These are phyloP conservation scores for Pectinophora gossypiella DNA, from an alignment of 1,140 invertebrate genomes.

Conservation along the genomic window DNA sequence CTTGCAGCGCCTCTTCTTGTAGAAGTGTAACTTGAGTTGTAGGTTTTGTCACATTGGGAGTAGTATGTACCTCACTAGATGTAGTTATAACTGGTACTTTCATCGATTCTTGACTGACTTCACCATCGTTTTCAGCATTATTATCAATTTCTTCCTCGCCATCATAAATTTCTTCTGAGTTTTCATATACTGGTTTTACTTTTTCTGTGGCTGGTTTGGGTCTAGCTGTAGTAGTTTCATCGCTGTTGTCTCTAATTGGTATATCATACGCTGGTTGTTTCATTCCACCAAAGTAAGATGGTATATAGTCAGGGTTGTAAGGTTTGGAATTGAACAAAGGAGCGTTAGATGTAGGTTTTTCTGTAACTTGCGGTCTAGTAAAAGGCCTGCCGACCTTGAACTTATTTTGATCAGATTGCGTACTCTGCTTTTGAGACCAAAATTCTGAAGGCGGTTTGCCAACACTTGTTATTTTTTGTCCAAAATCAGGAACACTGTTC, in stretches of 20 bases:
- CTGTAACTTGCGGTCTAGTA: slow-evolving; percentile 35
- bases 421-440: slow-evolving; percentile 40
- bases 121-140: slow-evolving; percentile 39
- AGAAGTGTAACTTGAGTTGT: slow-evolving; percentile 28
- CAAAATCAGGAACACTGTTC: slow-evolving; percentile 45
- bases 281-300: slow-evolving; percentile 42
- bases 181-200: slow-evolving; percentile 57
- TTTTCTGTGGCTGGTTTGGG: slow-evolving; percentile 21
- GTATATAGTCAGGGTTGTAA: slow-evolving; percentile 50
- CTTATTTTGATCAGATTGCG: slow-evolving; percentile 23
- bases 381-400: slow-evolving; percentile 56
- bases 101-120: slow-evolving; percentile 68
- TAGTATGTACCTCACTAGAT: slow-evolving; percentile 28
- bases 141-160: slow-evolving; percentile 31
- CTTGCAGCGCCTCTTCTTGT: slow-evolving; percentile 30
- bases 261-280: slow-evolving; percentile 67
- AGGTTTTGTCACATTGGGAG: slow-evolving; percentile 19
- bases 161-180: slow-evolving; percentile 64
- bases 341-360: slow-evolving; percentile 17
- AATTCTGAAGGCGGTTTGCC: slow-evolving; percentile 44
- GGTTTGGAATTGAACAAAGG: slow-evolving; percentile 35
- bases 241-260: slow-evolving; percentile 57
- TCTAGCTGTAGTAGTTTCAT: slow-evolving; percentile 44
- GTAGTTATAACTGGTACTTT: slow-evolving; percentile 60
- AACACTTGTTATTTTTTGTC: slow-evolving; percentile 56